phyloP scores from a whole-genome alignment of 2,797 vertebrate genomes.

The Zenarchopterus dispar region DNA sequence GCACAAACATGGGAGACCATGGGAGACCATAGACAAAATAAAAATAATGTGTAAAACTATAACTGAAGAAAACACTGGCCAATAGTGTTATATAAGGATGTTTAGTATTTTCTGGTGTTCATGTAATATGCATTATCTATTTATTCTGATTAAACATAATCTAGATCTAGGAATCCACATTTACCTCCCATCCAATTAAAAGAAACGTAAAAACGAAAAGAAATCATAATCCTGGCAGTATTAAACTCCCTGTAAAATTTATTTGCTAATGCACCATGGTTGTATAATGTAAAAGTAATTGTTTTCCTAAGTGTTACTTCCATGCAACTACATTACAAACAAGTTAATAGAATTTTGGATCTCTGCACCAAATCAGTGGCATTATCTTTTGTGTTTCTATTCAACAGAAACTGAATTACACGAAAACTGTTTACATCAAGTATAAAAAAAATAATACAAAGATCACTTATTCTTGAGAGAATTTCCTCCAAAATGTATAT shows the following conservation, averaged over 20 bases:
- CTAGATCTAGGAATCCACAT: slow-evolving; percentile 1
- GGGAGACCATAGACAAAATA: too few species aligned
- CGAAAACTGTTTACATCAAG: too few species aligned
- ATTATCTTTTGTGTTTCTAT: too few species aligned
- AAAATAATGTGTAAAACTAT: not conserved
- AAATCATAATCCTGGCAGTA: slow-evolving; percentile 7
- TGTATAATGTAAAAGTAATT: slow-evolving; percentile 5
- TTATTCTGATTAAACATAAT: slow-evolving; percentile 12
- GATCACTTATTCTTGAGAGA: too few species aligned
- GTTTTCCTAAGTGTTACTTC: not conserved
- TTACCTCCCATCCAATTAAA: not conserved
- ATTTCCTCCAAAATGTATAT: too few species aligned
- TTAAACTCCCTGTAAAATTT: slow-evolving; percentile 6
- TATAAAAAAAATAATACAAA: too few species aligned
- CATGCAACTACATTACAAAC: not conserved
- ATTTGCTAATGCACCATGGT: slow-evolving; percentile 18
- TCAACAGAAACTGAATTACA: too few species aligned
- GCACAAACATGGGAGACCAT: too few species aligned
- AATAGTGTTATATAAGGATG: not conserved
- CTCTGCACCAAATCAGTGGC: too few species aligned
- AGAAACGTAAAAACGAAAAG: not conserved
- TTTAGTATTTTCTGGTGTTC: not conserved
- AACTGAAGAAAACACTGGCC: not conserved
- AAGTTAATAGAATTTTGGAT: too few species aligned
- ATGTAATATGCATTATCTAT: not conserved